These are phyloP conservation scores for Apodemia duryi DNA, from an alignment of 2,888 invertebrate species.

Conservation along the genomic window DNA sequence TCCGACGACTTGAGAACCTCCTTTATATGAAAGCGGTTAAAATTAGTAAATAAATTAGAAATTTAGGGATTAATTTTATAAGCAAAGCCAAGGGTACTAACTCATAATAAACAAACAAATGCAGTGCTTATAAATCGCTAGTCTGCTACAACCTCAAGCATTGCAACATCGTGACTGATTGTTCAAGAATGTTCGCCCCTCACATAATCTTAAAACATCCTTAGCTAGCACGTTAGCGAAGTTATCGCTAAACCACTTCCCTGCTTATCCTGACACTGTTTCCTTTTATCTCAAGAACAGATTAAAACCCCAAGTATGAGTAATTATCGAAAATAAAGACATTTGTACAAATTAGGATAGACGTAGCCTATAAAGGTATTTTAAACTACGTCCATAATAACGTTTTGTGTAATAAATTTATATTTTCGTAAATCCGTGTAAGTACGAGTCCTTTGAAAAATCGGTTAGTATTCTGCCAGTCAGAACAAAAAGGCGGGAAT, in stretches of 20 bases:
- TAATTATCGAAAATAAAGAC: background rate
- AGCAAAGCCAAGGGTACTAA: background rate
- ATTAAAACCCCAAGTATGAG: constrained; percentile 11
- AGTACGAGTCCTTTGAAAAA: no score
- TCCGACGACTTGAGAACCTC: no score
- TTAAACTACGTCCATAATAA: no score
- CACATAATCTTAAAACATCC: constrained; percentile 16
- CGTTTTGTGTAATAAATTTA: no score
- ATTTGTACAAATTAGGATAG: background rate
- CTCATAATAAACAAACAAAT: background rate
- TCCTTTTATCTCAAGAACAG: constrained; percentile 10
- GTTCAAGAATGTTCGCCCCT: constrained; percentile 12
- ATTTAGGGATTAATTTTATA: background rate
- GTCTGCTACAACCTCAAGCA: constrained; percentile 5
- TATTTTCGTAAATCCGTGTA: no score
- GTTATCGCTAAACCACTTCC: constrained; percentile 21
- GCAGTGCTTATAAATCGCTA: background rate
- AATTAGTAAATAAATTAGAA: no score
- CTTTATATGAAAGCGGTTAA: no score
- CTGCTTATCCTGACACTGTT: constrained; percentile 15
- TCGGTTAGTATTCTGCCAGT: no score
- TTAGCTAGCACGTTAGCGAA: constrained; percentile 12
- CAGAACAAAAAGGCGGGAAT: no score
- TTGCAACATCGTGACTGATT: constrained; percentile 12
- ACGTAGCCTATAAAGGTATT: background rate